Evolutionary conservation across 2,113 vertebrate species (phyloP).

Genomic region (Stictonetta naevosa): DNA sequence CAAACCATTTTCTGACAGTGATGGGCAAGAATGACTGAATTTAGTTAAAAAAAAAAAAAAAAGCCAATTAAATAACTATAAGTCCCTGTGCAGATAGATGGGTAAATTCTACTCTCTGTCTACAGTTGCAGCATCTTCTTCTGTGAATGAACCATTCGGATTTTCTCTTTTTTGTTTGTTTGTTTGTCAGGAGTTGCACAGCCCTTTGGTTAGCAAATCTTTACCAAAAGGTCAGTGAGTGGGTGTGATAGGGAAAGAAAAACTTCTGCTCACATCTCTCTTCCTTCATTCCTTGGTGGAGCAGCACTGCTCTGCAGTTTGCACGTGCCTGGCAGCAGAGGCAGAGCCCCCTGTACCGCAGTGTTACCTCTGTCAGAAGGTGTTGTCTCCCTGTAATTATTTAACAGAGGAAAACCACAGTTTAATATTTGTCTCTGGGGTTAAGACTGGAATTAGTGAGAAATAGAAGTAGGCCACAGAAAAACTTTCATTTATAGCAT

Average conservation of each 20-base stretch:
- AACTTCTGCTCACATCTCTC: fast-evolving
- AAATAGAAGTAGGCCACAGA: neutral
- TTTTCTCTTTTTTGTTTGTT: neutral
- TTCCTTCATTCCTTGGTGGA: fast-evolving
- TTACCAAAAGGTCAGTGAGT: neutral
- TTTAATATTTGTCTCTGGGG: neutral
- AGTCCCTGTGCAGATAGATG: neutral
- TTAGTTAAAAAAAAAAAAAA: neutral
- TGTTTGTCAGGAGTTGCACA: neutral
- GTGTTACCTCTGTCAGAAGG: neutral
- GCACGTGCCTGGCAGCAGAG: fast-evolving
- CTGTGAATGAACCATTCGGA: neutral
- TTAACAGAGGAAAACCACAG: neutral
- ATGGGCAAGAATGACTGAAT: neutral
- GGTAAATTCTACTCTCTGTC: neutral
- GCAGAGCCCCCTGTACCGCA: neutral
- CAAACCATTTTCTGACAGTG: neutral
- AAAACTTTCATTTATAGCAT: neutral
- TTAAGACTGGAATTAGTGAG: neutral
- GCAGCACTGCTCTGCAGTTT: too few species aligned
- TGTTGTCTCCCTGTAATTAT: neutral
- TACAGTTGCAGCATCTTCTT: neutral
- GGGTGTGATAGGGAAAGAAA: neutral
- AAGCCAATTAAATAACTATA: neutral
- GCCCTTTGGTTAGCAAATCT: neutral